phyloP scores from a whole-genome alignment of 2,888 invertebrate species.

The Pyrrhia umbra region DNA sequence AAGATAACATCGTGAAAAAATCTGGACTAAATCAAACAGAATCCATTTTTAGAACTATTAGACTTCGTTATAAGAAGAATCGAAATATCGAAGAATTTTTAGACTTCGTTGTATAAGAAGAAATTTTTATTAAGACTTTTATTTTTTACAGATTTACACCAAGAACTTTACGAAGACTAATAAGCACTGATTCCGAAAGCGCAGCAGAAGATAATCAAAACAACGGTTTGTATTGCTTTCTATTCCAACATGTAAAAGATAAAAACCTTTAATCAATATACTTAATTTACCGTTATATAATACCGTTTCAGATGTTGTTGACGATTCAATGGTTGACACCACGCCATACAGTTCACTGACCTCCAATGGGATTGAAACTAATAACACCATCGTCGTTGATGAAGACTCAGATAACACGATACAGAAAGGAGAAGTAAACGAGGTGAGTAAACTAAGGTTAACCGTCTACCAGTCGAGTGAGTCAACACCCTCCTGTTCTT shows the following conservation, averaged over 20 bases:
- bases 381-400: constrained; percentile 63
- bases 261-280: not conserved
- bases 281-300: not conserved
- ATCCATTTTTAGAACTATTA: too few species aligned
- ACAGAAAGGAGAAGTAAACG: constrained; percentile 70
- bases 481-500: too few species aligned
- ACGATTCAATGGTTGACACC: constrained; percentile 70
- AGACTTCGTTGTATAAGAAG: not conserved
- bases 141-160: constrained; percentile 80
- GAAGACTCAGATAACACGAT: constrained; percentile 55
- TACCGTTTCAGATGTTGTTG: constrained; percentile 61
- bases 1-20: too few species aligned
- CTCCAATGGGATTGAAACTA: constrained; percentile 79
- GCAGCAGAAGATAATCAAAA: constrained; percentile 69
- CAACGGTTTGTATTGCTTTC: constrained; percentile 68
- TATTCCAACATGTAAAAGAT: not conserved
- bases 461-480: not conserved
- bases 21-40: too few species aligned
- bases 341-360: constrained; percentile 76
- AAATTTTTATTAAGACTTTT: not conserved
- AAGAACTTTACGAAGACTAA: constrained; percentile 77
- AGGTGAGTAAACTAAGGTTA: constrained; percentile 70
- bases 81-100: not conserved
- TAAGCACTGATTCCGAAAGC: constrained; percentile 80
- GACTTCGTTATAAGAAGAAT: too few species aligned